Percentiles rank a stretch among this genome's conserved stretches.
Conservation (phyloP, 2,113 vertebrate species). For the Reinhardtius hippoglossoides region DNA sequence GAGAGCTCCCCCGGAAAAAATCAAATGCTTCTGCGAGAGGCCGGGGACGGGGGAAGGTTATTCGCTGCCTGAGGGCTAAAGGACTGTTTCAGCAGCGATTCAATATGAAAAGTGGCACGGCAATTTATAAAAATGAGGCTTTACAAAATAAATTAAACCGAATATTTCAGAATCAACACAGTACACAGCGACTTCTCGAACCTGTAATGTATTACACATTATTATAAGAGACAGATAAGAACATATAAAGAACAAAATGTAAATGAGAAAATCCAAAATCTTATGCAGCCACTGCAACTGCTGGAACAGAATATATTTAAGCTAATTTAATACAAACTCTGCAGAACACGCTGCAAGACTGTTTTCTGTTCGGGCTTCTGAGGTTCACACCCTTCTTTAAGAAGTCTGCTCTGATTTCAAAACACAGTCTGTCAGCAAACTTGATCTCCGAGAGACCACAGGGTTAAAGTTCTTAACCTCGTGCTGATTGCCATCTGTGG, state of each 20-base stretch:
- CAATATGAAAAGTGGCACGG: conserved; percentile 61
- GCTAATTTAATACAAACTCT: not conserved
- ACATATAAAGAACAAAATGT: conserved; percentile 1
- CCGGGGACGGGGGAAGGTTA: conserved; percentile 53
- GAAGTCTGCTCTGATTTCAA: conserved; percentile 61
- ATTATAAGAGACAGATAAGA: conserved; percentile 1
- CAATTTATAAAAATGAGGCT: conserved; percentile 59
- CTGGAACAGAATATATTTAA: conserved; percentile 3
- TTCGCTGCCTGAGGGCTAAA: conserved; percentile 65
- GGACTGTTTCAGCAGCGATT: conserved; percentile 61
- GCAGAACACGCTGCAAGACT: not conserved
- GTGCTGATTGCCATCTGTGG: conserved; percentile 49
- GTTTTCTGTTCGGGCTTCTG: conserved; percentile 13
- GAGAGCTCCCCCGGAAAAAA: conserved; percentile 61
- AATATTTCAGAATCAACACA: conserved; percentile 20
- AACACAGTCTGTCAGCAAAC: conserved; percentile 51
- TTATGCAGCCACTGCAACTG: not conserved
- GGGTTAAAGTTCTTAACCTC: conserved; percentile 63
- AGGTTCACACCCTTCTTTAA: conserved; percentile 37
- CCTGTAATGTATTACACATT: conserved; percentile 17
- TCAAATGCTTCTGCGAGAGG: conserved; percentile 68
- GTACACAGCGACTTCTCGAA: conserved; percentile 14
- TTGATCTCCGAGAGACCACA: conserved; percentile 39
- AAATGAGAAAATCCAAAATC: not conserved
- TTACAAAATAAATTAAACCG: conserved; percentile 43